These are phyloP conservation scores for Chromobotia macracanthus DNA, from an alignment of 2,797 vertebrate species.

Conservation along the genomic window DNA sequence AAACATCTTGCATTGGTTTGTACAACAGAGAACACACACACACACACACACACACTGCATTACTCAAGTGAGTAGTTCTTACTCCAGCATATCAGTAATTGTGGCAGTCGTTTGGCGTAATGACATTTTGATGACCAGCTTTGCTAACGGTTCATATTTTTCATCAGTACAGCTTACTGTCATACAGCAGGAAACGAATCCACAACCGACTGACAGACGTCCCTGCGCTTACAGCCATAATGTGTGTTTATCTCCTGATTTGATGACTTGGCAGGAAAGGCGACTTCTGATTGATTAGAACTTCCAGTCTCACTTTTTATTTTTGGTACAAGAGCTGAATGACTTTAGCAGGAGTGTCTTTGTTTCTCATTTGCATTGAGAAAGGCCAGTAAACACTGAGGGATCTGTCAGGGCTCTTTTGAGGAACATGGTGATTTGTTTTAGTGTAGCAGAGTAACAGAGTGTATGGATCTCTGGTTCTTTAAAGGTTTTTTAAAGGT, in stretches of 20 bases:
- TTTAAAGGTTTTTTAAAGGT: not conserved
- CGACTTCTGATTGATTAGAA: conserved; percentile 45
- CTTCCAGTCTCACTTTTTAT: conserved; percentile 32
- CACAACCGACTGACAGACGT: conserved; percentile 36
- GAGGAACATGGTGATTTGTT: not conserved
- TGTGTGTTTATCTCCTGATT: conserved; percentile 46
- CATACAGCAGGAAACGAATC: conserved; percentile 30
- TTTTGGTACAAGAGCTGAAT: conserved; percentile 31
- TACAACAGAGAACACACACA: not conserved
- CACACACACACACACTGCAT: not conserved
- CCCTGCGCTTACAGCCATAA: conserved; percentile 21
- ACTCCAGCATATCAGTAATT: conserved; percentile 18
- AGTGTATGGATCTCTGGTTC: not conserved
- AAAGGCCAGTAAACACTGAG: not conserved
- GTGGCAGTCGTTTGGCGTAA: conserved; percentile 26
- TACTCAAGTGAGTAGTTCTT: conserved; percentile 9
- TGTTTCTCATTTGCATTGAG: not conserved
- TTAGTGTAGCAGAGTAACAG: not conserved
- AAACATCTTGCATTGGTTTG: not conserved
- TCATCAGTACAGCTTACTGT: conserved; percentile 32
- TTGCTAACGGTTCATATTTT: conserved; percentile 35
- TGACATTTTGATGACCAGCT: conserved; percentile 32
- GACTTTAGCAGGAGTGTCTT: conserved; percentile 12
- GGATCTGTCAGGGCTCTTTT: not conserved
- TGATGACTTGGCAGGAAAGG: conserved; percentile 60